Conservation (phyloP, 2,888 invertebrate species). For the Dolomedes plantarius region DNA sequence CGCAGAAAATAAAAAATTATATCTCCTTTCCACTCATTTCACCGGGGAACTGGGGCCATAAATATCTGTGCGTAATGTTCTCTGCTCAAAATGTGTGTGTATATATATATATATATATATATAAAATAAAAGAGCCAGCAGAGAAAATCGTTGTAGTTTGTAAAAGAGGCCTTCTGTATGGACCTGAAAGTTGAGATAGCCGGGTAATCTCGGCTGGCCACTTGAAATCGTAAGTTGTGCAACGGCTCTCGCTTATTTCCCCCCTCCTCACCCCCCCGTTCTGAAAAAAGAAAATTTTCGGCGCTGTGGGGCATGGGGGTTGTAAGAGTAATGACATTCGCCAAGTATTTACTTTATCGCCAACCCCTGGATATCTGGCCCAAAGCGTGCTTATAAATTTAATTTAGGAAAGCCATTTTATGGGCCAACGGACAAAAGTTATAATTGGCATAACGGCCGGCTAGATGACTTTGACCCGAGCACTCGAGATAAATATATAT, state of each 20-base stretch:
- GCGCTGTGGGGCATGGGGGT: constrained; percentile 30
- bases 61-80: constrained; percentile 63
- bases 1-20: constrained; percentile 62
- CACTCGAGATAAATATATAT: too few species aligned
- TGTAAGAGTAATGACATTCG: constrained; percentile 9
- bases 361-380: neutral
- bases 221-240: constrained; percentile 64
- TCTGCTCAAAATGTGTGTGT: constrained; percentile 29
- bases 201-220: constrained; percentile 61
- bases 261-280: neutral
- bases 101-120: too few species aligned
- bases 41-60: constrained; percentile 54
- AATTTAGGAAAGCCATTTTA: neutral
- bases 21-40: constrained; percentile 69
- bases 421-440: neutral
- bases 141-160: constrained; percentile 64
- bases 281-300: constrained; percentile 24
- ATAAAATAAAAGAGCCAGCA: constrained; percentile 24
- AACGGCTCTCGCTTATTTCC: neutral
- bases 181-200: constrained; percentile 52
- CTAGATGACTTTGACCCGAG: too few species aligned
- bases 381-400: neutral
- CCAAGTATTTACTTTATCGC: constrained; percentile 8
- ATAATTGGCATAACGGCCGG: too few species aligned
- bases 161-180: constrained; percentile 38